A percentile compares a stretch with the other conserved stretches of the same genome.
These are phyloP conservation scores for Symphodus melops DNA, from an alignment of 2,113 vertebrate genomes.

Conservation along the genomic window DNA sequence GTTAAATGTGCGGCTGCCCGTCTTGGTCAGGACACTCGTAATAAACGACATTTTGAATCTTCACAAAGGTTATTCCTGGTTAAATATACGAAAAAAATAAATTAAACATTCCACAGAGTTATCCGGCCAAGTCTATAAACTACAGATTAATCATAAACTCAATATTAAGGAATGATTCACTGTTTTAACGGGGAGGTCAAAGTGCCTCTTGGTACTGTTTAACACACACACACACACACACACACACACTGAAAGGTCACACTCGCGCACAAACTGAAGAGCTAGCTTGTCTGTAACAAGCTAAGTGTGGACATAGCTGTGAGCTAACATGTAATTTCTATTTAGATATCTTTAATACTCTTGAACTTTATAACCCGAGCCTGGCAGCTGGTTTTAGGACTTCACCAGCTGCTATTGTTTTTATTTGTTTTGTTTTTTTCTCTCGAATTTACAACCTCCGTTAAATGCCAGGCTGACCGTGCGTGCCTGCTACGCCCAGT, in stretches of 20 bases:
- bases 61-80: too few species aligned
- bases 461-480: slow-evolving; percentile 6
- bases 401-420: neutral
- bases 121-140: too few species aligned
- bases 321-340: neutral
- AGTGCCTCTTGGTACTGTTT: too few species aligned
- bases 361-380: neutral
- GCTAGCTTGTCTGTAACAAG: neutral
- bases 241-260: rapidly evolving
- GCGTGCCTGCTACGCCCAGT: slow-evolving; percentile 51
- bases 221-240: neutral
- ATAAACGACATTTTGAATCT: too few species aligned
- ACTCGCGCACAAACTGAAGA: neutral
- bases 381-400: neutral
- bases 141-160: too few species aligned
- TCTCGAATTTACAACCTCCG: neutral
- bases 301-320: neutral
- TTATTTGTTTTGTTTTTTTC: too few species aligned
- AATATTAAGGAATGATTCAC: slow-evolving; percentile 37
- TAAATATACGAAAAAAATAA: too few species aligned
- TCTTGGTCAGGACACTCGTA: too few species aligned
- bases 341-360: neutral
- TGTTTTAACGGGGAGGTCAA: slow-evolving; percentile 12
- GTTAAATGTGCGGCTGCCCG: too few species aligned
- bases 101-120: too few species aligned